These are phyloP conservation scores for Diaprepes abbreviatus DNA, from an alignment of 2,888 invertebrate species.

Conservation along the genomic window DNA sequence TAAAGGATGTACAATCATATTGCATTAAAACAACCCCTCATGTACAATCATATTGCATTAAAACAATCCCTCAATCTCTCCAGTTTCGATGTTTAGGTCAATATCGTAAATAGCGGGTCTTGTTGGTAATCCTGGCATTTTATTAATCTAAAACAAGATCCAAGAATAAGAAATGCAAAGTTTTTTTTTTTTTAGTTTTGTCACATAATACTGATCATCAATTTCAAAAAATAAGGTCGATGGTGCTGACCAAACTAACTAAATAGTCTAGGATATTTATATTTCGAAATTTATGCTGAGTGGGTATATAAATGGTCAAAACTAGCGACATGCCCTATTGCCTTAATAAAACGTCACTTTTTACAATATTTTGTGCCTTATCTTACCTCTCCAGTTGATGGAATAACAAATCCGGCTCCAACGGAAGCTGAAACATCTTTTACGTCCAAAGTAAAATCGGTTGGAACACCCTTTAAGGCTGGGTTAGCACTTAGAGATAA, in stretches of 20 bases:
- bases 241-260: too few relatives aligned
- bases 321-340: too few relatives aligned
- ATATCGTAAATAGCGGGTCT: conserved; percentile 97
- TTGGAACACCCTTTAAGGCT: conserved; percentile 91
- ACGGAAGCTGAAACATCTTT: conserved; percentile 90
- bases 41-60: conserved; percentile 69
- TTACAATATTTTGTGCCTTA: too few relatives aligned
- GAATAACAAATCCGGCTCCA: conserved; percentile 96
- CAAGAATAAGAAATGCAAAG: too few relatives aligned
- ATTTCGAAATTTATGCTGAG: too few relatives aligned
- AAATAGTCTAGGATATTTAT: too few relatives aligned
- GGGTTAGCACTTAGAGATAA: conserved; percentile 94
- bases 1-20: conserved; percentile 14
- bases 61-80: conserved; percentile 94
- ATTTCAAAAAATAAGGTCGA: too few relatives aligned
- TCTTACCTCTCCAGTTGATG: conserved; percentile 89
- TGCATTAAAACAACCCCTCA: too few relatives aligned
- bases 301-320: too few relatives aligned
- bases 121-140: conserved; percentile 97
- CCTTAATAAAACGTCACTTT: too few relatives aligned
- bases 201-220: too few relatives aligned
- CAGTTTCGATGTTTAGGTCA: conserved; percentile 90
- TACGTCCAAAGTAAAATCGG: conserved; percentile 88
- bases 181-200: too few relatives aligned
- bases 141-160: conserved; percentile 85